These are phyloP conservation scores for Cephus pygmeus DNA, from an alignment of 2,888 invertebrate species.

Conservation along the genomic window DNA sequence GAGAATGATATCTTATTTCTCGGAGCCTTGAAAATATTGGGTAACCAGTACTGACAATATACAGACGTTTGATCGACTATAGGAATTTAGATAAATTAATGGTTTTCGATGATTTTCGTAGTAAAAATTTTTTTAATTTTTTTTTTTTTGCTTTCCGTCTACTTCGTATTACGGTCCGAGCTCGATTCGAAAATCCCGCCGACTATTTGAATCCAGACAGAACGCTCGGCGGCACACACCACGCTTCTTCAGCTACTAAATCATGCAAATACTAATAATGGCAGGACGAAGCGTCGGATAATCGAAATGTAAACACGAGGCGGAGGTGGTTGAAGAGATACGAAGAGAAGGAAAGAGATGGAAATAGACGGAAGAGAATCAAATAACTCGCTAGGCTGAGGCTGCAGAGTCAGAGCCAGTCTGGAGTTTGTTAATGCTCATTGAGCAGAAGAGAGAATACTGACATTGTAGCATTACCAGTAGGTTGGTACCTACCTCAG, in stretches of 20 bases:
- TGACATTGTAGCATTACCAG: not conserved
- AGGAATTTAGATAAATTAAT: not conserved
- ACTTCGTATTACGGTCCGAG: not conserved
- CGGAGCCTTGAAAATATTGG: not conserved
- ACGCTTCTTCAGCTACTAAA: constrained; percentile 51
- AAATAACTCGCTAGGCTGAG: not conserved
- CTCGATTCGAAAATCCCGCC: not conserved
- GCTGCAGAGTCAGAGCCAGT: not conserved
- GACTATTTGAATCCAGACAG: not conserved
- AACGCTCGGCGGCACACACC: constrained; percentile 5
- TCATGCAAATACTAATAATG: constrained; percentile 62
- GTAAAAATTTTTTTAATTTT: not conserved
- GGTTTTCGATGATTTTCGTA: not conserved
- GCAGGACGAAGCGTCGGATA: constrained; percentile 52
- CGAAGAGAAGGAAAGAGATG: not conserved
- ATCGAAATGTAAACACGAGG: constrained; percentile 61
- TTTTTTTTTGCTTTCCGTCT: not conserved
- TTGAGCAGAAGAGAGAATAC: not conserved
- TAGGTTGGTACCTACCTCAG: not conserved
- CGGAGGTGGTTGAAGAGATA: constrained; percentile 14
- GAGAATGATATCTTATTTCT: not conserved
- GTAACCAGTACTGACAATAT: not conserved
- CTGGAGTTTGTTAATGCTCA: not conserved
- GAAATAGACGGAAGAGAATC: not conserved
- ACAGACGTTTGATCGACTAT: not conserved